Base-by-base conservation (phyloP, 2,888 invertebrate species). In the Pachymerium ferrugineum region DNA sequence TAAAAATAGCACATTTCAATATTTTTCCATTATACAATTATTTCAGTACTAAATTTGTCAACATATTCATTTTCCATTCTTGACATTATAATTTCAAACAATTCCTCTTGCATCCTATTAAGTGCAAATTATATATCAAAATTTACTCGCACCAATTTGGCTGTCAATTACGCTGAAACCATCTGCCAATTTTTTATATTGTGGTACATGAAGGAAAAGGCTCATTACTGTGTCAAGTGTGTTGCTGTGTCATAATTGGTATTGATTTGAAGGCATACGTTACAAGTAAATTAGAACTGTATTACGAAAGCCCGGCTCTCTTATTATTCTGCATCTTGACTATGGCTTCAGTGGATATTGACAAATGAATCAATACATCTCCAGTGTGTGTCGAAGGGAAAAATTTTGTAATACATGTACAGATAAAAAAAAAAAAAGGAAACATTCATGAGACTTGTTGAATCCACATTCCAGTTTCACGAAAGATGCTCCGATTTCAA, bases 311-410 rank as follows among this genome's bases (percentile, higher is more conserved):
- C 22, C 54, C 25, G 25, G n/a, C 12, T 2, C 47, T 19, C 14
- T 6, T 25, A 54, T 54, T 54, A 54, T 54, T 54, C 54, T 25
- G 22, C 25, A 54, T 54, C 14, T 54, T 54, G 54, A 28, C 54
- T 14, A 25, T 54, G 54, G 54, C 3, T 2, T 54, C 14, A 8
- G 54, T 8, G 54, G 54, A 54, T 54, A 54, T 54, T 54, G 54
- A 54, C 54, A 54, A 54, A 54, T 54, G 54, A 54, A 54, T 54
- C 54, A 54, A 54, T 54, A 54, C 25, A n/a, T n/a, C n/a, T n/a
- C n/a, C n/a, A n/a, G n/a, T n/a, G n/a, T n/a, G n/a, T n/a, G n/a
- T n/a, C n/a, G n/a, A n/a, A n/a, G n/a, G n/a, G n/a, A n/a, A n/a
- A n/a, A n/a, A n/a, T n/a, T n/a, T n/a, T n/a, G n/a, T n/a, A n/a